Evolutionary conservation across 2,888 invertebrate species (phyloP).

Genomic region (Apotomis betuletana): DNA sequence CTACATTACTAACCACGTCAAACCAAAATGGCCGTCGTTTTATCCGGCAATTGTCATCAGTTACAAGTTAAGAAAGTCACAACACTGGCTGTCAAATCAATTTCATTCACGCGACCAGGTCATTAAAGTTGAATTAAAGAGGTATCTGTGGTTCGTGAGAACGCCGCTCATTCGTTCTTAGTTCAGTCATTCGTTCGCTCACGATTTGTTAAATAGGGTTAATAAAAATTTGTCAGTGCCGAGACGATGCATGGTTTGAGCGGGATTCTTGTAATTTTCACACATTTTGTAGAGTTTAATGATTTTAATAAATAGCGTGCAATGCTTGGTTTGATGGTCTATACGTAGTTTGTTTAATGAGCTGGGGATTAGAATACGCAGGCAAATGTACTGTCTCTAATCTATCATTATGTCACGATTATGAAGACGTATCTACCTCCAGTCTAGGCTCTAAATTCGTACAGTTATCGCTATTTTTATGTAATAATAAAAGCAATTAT

Average conservation of each 20-base stretch:
- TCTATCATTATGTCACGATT: neutral
- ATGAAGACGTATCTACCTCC: no score
- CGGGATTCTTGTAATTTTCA: conserved; percentile 35
- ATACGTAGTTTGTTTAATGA: neutral
- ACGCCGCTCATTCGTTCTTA: conserved; percentile 61
- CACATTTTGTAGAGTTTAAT: conserved; percentile 30
- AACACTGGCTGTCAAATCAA: conserved; percentile 76
- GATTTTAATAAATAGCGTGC: conserved; percentile 12
- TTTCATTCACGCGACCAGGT: conserved; percentile 80
- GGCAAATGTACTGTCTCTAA: neutral
- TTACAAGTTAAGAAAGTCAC: conserved; percentile 60
- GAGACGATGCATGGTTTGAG: conserved; percentile 41
- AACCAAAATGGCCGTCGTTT: conserved; percentile 30
- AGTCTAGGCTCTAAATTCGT: no score
- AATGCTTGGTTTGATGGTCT: neutral
- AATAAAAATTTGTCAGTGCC: conserved; percentile 45
- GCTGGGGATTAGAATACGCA: neutral
- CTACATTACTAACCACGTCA: conserved; percentile 29
- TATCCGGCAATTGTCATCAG: conserved; percentile 44
- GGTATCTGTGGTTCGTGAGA: conserved; percentile 77
- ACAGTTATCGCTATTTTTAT: no score
- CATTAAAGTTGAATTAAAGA: conserved; percentile 81
- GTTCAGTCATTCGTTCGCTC: conserved; percentile 57
- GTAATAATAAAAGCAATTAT: no score
- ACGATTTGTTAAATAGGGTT: conserved; percentile 60